Base-by-base conservation (phyloP, 37 sponge, comb jelly and placozoan species). In the Aphrocallistes beatrix region DNA sequence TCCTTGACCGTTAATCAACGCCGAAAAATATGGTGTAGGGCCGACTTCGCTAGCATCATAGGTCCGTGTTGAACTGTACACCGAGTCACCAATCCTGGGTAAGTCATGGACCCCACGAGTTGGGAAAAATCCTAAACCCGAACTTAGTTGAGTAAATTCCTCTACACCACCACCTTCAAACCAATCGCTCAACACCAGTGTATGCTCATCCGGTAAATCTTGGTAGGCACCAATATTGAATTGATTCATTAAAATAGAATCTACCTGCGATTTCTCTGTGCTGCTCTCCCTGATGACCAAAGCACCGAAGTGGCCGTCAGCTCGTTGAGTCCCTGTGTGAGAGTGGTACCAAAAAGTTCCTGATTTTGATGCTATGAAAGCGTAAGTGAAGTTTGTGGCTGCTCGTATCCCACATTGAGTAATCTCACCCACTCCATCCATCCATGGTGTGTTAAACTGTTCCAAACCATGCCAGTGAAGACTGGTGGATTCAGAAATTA, bases 271-370 rank as follows among this genome's bases (percentile, higher is more conserved):
- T 28, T 75, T 39, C 9, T 39, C 60, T 16, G 39, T 36, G 21
- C 36, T 25, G 17, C 34, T 38, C 25, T 89, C 95, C 17, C 82
- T 42, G 40, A 92, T 75, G 45, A 94, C 81, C 13, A 92, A 85
- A 23, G 81, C 90, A 25, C 95, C 95, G 82, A 84, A 89, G 13
- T 86, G 39, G 0, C 91, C 91, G 37, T 91, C 91, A 0, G 89
- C 39, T 39, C 91, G 75, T 82, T 93, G 93, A 23, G 88, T 38
- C 8, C 49, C 90, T 0, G 48, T 85, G 38, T 95, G 94, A 48
- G 90, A 84, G 50, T 94, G 94, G 85, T 92, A 94, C 94, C 94
- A 94, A 83, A 87, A 90, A 0, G 94, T 89, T 0, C 94, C 94
- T 34, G 92, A 39, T 25, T 85, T 83, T 39, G 84, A 60, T 10